These are phyloP conservation scores for Cremastinae sp. DNA, from an alignment of 2,888 invertebrate genomes.

Conservation along the genomic window DNA sequence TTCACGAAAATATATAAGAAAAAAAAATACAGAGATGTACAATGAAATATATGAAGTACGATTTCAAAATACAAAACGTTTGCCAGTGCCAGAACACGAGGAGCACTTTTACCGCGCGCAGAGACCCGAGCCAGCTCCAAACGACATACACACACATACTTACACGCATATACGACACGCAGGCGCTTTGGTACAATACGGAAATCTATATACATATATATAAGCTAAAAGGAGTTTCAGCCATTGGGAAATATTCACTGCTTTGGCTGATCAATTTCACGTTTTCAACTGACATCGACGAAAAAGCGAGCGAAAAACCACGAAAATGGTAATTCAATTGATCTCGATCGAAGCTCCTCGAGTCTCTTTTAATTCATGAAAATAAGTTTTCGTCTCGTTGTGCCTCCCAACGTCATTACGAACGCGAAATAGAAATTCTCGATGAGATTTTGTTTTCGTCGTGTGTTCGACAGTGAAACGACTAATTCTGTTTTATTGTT, in stretches of 20 bases:
- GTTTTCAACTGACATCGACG: conserved; percentile 48
- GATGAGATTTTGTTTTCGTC: conserved; percentile 43
- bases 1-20: too few relatives aligned
- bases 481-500: conserved; percentile 58
- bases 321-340: conserved; percentile 51
- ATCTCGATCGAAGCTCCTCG: not conserved
- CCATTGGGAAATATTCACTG: conserved; percentile 56
- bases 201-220: conserved; percentile 22
- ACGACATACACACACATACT: too few relatives aligned
- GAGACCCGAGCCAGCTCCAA: too few relatives aligned
- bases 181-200: conserved; percentile 51
- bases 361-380: not conserved
- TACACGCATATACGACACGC: conserved; percentile 57
- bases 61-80: conserved; percentile 9
- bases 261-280: conserved; percentile 54
- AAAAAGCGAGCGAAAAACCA: conserved; percentile 30
- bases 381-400: too few relatives aligned
- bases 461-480: not conserved
- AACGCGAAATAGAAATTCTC: conserved; percentile 6
- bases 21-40: not conserved
- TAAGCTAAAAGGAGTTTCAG: conserved; percentile 53
- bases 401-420: too few relatives aligned
- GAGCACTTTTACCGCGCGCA: conserved; percentile 39
- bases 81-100: conserved; percentile 24
- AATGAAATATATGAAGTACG: conserved; percentile 14